Conservation (phyloP, 2,113 vertebrate genomes). For the Uria aalge region DNA sequence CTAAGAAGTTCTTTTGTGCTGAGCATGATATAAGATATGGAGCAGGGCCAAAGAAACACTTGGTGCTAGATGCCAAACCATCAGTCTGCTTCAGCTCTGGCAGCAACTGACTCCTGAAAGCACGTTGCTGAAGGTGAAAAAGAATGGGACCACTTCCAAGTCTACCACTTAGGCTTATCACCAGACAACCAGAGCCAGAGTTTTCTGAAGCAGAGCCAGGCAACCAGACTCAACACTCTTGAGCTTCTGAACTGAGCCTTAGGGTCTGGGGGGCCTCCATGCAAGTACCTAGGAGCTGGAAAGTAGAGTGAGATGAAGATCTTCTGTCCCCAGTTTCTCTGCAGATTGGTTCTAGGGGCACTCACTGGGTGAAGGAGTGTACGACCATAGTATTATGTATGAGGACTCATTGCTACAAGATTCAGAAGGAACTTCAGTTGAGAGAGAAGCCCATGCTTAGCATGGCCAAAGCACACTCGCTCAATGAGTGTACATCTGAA, state of each 20-base stretch:
- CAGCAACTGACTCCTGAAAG: not conserved
- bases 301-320: not conserved
- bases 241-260: not conserved
- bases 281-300: not conserved
- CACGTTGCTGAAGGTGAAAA: constrained; percentile 30
- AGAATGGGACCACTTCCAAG: constrained; percentile 13
- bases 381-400: rapidly evolving
- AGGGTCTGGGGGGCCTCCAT: not conserved
- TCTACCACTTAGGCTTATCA: constrained; percentile 30
- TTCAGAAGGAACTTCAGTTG: not conserved
- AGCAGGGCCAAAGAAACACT: constrained; percentile 14
- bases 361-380: not conserved
- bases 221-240: not conserved
- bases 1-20: not conserved
- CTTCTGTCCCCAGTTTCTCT: not conserved
- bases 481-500: not conserved
- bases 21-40: not conserved
- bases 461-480: not conserved
- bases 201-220: not conserved
- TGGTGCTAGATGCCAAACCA: constrained; percentile 18
- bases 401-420: not conserved
- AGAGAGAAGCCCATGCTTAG: not conserved
- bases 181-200: constrained; percentile 1
- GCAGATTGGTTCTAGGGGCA: not conserved
- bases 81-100: constrained; percentile 14